These are phyloP conservation scores for Pseudocheirus occidentalis DNA, from an alignment of 2,797 vertebrate species.

Conservation along the genomic window DNA sequence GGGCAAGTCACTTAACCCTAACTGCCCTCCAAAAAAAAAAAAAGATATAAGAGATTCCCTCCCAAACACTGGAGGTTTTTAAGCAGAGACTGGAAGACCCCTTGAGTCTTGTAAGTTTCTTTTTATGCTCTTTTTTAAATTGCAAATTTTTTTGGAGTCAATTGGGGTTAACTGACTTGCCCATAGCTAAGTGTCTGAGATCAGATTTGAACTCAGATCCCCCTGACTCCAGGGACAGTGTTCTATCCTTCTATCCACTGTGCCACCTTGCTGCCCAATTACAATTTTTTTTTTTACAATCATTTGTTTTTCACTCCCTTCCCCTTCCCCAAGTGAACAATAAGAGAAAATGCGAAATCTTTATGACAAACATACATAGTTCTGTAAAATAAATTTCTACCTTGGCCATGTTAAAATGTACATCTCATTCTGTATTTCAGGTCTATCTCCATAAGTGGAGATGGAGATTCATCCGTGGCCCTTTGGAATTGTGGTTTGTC, in stretches of 20 bases:
- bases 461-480: neutral
- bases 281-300: neutral
- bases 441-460: neutral
- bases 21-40: too few species aligned
- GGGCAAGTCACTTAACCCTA: too few species aligned
- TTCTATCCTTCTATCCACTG: too few species aligned
- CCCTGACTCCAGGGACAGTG: too few species aligned
- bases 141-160: neutral
- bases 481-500: neutral
- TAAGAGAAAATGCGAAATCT: neutral
- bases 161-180: too few species aligned
- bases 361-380: neutral
- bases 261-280: too few species aligned
- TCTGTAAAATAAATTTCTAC: neutral
- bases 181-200: too few species aligned
- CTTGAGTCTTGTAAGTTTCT: neutral
- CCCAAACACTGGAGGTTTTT: neutral
- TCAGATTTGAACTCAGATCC: too few species aligned
- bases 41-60: neutral
- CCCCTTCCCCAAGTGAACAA: neutral
- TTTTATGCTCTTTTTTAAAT: neutral
- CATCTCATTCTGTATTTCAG: neutral
- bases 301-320: neutral
- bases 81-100: neutral
- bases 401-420: neutral